A percentile compares a stretch with the other conserved stretches of the same genome.
Conservation (phyloP, 2,797 vertebrate species). For the Diplodus puntazzo region DNA sequence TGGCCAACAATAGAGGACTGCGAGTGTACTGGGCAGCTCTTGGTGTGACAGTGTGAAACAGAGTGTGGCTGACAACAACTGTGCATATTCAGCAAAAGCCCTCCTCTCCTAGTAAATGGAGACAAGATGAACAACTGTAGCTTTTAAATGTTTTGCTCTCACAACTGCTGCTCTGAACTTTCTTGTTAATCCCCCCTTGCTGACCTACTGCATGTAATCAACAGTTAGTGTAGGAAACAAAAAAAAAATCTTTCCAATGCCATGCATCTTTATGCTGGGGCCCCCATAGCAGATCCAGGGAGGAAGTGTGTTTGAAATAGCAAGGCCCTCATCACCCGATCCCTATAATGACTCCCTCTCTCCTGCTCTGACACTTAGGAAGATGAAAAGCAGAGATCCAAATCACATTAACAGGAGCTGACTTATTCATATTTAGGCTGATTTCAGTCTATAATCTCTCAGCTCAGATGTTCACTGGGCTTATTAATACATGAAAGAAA, state of each 20-base stretch:
- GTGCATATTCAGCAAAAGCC: conserved; percentile 22
- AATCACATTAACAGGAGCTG: conserved; percentile 83
- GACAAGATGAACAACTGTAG: not conserved
- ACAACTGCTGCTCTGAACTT: conserved; percentile 34
- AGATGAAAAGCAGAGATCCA: conserved; percentile 84
- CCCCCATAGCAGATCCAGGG: conserved; percentile 26
- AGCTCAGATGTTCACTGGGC: conserved; percentile 82
- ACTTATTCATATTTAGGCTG: conserved; percentile 87
- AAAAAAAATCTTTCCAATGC: not conserved
- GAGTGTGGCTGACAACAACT: conserved; percentile 15
- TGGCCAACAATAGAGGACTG: not conserved
- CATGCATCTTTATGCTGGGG: conserved; percentile 16
- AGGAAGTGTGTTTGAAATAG: conserved; percentile 60
- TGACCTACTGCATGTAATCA: conserved; percentile 33
- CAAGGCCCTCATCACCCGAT: conserved; percentile 59
- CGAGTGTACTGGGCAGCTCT: conserved; percentile 15
- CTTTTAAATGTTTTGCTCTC: conserved; percentile 24
- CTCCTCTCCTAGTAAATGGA: conserved; percentile 21
- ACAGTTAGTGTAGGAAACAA: conserved; percentile 36
- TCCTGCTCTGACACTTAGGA: conserved; percentile 73
- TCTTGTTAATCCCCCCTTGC: conserved; percentile 3
- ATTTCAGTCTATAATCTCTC: conserved; percentile 84
- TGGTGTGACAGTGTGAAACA: not conserved
- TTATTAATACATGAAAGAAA: conserved; percentile 89
- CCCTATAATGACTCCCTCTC: conserved; percentile 73